Evolutionary conservation across 2,888 invertebrate genomes (phyloP).

Genomic region (Pteria penguin): DNA sequence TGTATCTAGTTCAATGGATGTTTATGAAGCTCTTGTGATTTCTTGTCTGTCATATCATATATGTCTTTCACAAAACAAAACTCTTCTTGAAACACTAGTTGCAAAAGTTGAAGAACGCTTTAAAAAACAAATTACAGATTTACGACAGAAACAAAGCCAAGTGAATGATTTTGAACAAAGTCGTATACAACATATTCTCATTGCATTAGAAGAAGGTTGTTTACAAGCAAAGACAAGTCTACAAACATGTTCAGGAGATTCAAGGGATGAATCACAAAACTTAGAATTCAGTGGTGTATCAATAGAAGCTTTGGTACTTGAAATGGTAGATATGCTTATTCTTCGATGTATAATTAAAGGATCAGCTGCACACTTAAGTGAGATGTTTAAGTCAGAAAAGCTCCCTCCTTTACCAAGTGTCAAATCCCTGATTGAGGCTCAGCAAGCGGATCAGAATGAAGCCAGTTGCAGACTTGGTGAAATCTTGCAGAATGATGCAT

Average conservation of each 20-base stretch:
- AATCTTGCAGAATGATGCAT: constrained; percentile 55
- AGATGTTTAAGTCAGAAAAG: constrained; percentile 36
- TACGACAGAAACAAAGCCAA: constrained; percentile 19
- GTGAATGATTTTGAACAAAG: constrained; percentile 28
- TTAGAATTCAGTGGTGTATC: neutral
- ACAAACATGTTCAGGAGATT: constrained; percentile 20
- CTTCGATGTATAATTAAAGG: constrained; percentile 84
- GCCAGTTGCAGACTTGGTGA: constrained; percentile 53
- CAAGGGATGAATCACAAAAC: neutral
- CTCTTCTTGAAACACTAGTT: constrained; percentile 49
- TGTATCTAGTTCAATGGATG: constrained; percentile 60
- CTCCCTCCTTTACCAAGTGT: neutral
- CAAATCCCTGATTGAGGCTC: neutral
- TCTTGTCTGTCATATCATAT: constrained; percentile 53
- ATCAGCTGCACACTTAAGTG: constrained; percentile 45
- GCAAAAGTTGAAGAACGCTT: constrained; percentile 48
- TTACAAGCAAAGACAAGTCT: constrained; percentile 10
- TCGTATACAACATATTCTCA: constrained; percentile 28
- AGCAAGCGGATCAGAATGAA: constrained; percentile 28
- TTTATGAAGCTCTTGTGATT: constrained; percentile 57
- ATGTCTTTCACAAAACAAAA: constrained; percentile 50
- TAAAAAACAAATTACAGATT: constrained; percentile 45
- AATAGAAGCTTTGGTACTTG: constrained; percentile 25
- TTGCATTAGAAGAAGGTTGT: constrained; percentile 23
- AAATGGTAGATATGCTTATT: constrained; percentile 86